Evolutionary conservation across 2,888 invertebrate genomes (phyloP).

Genomic region (Agonopterix heracliana): DNA sequence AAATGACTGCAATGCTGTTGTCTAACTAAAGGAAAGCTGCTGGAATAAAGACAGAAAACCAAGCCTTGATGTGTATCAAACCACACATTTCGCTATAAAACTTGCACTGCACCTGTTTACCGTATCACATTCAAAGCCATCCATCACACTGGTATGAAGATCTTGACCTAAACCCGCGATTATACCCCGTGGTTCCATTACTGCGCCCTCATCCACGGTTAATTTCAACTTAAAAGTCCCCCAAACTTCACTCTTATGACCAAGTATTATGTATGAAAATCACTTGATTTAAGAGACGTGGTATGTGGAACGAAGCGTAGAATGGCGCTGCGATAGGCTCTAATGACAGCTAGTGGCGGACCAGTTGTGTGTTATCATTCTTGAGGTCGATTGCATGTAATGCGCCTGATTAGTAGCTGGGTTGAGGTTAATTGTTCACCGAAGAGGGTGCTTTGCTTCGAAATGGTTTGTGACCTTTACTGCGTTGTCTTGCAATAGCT

Average conservation of each 20-base stretch:
- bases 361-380: constrained; percentile 33
- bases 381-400: constrained; percentile 51
- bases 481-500: too few relatives aligned
- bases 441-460: too few relatives aligned
- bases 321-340: constrained; percentile 21
- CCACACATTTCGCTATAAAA: too few relatives aligned
- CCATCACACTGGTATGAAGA: constrained; percentile 13
- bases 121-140: neutral
- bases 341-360: constrained; percentile 32
- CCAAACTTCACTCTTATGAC: too few relatives aligned
- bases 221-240: too few relatives aligned
- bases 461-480: neutral
- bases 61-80: too few relatives aligned
- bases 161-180: constrained; percentile 24
- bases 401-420: constrained; percentile 46
- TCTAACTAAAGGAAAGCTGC: too few relatives aligned
- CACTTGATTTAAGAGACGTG: too few relatives aligned
- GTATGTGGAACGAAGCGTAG: neutral
- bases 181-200: constrained; percentile 19
- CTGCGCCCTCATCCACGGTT: constrained; percentile 7
- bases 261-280: too few relatives aligned
- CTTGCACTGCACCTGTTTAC: neutral
- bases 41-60: too few relatives aligned
- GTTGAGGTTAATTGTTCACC: constrained; percentile 6
- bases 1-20: too few relatives aligned